phyloP scores from a whole-genome alignment of 37 sponge, comb jelly and placozoan species.

The Chondrosia reniformis region DNA sequence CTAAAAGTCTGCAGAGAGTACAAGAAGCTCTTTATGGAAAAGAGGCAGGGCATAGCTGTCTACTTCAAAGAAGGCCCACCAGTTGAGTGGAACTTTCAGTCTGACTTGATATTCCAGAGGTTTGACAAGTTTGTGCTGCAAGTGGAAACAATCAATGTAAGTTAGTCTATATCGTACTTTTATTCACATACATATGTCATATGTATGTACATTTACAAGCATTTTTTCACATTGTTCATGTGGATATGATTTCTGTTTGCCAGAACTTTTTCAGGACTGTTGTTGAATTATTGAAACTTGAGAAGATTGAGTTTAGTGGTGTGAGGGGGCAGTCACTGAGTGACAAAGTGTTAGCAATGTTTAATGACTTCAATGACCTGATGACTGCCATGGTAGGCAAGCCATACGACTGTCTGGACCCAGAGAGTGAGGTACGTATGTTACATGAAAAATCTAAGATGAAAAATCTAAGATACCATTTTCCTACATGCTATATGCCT shows the following conservation, averaged over 20 bases:
- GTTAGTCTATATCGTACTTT: neutral
- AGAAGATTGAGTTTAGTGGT: conserved; percentile 94
- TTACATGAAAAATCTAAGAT: too few relatives aligned
- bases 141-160: conserved; percentile 66
- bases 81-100: conserved; percentile 77
- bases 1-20: conserved; percentile 61
- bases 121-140: conserved; percentile 68
- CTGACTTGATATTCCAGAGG: conserved; percentile 75
- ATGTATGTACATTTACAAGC: neutral
- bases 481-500: too few relatives aligned
- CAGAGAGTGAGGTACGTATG: conserved; percentile 66
- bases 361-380: conserved; percentile 70
- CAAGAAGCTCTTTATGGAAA: conserved; percentile 42
- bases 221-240: neutral
- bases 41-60: conserved; percentile 31
- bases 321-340: conserved; percentile 70
- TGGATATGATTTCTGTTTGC: neutral
- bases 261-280: conserved; percentile 85
- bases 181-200: neutral
- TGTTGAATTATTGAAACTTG: conserved; percentile 83
- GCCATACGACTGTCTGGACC: conserved; percentile 75
- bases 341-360: conserved; percentile 62
- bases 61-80: conserved; percentile 71
- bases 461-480: too few relatives aligned
- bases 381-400: conserved; percentile 59